Evolutionary conservation across 2,888 invertebrate species (phyloP).

Genomic region (Ectemnius lituratus): DNA sequence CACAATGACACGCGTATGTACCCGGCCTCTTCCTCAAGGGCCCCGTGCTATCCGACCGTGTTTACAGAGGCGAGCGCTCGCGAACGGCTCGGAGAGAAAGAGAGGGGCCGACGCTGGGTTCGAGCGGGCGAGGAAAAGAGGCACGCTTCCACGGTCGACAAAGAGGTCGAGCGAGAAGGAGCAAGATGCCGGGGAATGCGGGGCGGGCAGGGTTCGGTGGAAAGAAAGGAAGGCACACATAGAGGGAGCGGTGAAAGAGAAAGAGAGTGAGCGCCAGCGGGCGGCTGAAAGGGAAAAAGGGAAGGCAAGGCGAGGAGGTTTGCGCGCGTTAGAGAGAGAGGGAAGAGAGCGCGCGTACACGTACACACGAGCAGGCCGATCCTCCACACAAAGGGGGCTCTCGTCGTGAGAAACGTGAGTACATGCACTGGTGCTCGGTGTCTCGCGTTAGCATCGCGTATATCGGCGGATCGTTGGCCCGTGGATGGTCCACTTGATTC

Average conservation of each 20-base stretch:
- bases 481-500: slow-evolving; percentile 26
- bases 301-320: slow-evolving; percentile 12
- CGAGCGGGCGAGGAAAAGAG: slow-evolving; percentile 22
- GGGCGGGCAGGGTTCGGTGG: not conserved
- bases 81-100: slow-evolving; percentile 33
- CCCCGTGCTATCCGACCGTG: slow-evolving; percentile 49
- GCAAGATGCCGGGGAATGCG: not conserved
- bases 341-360: slow-evolving; percentile 23
- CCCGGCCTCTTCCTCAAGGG: slow-evolving; percentile 50
- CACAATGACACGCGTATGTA: slow-evolving; percentile 36
- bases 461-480: slow-evolving; percentile 26
- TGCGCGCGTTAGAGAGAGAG: not conserved
- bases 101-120: not conserved
- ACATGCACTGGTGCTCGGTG: slow-evolving; percentile 23
- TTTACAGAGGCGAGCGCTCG: slow-evolving; percentile 52
- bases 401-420: slow-evolving; percentile 30
- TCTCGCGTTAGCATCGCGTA: slow-evolving; percentile 26
- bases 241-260: slow-evolving; percentile 2
- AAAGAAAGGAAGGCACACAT: not conserved
- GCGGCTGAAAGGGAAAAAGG: slow-evolving; percentile 5
- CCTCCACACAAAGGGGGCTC: slow-evolving; percentile 21
- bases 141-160: not conserved
- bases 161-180: slow-evolving; percentile 10
- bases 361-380: slow-evolving; percentile 22
- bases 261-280: not conserved